Percentiles rank a stretch among this genome's conserved stretches.
Conservation (phyloP, 2,113 vertebrate genomes). For the Callocephalon fimbriatum region DNA sequence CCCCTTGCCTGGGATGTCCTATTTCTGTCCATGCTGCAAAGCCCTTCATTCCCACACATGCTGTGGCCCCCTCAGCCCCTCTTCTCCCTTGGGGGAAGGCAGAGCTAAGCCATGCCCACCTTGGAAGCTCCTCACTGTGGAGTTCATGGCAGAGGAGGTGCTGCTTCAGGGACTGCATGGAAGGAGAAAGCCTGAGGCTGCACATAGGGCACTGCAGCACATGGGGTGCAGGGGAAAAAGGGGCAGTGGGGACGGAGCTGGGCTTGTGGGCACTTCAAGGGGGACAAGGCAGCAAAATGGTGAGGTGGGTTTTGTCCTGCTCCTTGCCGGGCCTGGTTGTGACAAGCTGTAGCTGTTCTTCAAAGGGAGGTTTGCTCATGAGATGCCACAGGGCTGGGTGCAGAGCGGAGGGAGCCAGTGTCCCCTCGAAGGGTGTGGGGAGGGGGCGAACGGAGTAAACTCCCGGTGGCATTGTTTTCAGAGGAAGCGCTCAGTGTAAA, state of each 20-base stretch:
- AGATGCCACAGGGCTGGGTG: not conserved
- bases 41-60: not conserved
- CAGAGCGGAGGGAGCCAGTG: not conserved
- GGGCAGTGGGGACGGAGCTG: not conserved
- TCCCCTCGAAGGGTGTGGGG: conserved; percentile 13
- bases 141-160: not conserved
- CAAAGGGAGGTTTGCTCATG: not conserved
- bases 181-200: not conserved
- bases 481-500: conserved; percentile 95
- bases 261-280: not conserved
- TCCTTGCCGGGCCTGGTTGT: not conserved
- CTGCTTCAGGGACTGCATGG: accelerated
- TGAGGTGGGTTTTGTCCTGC: not conserved
- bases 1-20: not conserved
- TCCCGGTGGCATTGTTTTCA: conserved; percentile 92
- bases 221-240: accelerated
- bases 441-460: conserved; percentile 58
- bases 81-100: not conserved
- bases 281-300: not conserved
- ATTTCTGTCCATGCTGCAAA: not conserved
- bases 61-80: not conserved
- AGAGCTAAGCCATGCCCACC: not conserved
- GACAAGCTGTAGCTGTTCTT: not conserved
- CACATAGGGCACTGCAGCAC: accelerated
- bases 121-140: not conserved